Evolutionary conservation across 2,797 vertebrate species (phyloP).

Genomic region (Myotis vivesi): DNA sequence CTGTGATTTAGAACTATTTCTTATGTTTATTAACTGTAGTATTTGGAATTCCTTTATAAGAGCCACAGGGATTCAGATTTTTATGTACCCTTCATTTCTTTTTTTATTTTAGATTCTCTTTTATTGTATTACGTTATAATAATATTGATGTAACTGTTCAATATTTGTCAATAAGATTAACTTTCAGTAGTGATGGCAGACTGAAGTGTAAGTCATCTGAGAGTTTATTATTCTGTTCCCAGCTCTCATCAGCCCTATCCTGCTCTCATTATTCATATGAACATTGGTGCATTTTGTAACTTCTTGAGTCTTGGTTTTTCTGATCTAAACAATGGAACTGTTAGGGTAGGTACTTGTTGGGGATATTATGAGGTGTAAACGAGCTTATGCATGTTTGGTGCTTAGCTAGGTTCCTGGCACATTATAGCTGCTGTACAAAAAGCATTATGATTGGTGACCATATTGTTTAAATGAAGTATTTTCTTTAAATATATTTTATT

Average conservation of each 20-base stretch:
- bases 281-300: background rate
- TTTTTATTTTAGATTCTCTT: background rate
- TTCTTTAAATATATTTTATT: background rate
- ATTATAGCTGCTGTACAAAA: background rate
- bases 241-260: background rate
- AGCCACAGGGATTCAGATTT: background rate
- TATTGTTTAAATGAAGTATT: background rate
- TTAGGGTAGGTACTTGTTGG: background rate
- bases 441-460: background rate
- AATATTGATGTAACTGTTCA: background rate
- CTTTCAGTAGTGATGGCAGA: background rate
- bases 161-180: background rate
- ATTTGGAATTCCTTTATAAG: background rate
- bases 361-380: background rate
- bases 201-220: background rate
- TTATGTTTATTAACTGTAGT: background rate
- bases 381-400: background rate
- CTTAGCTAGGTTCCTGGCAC: background rate
- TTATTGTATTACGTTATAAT: background rate
- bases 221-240: background rate
- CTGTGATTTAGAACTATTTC: background rate
- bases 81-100: background rate
- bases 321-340: background rate
- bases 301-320: background rate
- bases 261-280: background rate